Conservation (phyloP, 2,113 vertebrate species). For the Typhlomys cinereus region DNA sequence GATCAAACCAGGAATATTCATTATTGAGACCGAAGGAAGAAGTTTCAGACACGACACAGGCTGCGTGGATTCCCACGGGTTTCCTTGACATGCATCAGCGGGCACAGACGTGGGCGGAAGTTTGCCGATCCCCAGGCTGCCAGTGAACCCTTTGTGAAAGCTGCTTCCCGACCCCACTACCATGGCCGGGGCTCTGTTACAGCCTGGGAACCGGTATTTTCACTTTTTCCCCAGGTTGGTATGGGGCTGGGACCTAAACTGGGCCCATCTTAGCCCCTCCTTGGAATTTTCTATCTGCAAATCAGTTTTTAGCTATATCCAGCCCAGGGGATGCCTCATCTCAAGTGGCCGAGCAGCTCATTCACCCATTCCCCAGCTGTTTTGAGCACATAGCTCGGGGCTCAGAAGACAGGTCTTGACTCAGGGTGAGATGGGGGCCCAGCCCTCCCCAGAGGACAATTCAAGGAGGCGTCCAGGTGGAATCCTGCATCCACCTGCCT, state of each 20-base stretch:
- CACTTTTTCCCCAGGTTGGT: background rate
- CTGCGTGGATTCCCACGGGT: background rate
- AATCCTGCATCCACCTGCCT: background rate
- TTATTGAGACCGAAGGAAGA: background rate
- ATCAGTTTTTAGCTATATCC: background rate
- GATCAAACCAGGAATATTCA: background rate
- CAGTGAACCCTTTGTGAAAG: background rate
- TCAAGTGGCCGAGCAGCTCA: background rate
- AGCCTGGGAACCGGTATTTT: background rate
- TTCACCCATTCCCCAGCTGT: background rate
- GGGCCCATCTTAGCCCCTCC: background rate
- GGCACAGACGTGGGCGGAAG: background rate
- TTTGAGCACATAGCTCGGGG: background rate
- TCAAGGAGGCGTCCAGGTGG: background rate
- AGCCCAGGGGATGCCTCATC: accelerated
- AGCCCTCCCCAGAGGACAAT: accelerated
- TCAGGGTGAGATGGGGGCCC: background rate
- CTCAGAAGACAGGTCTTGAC: background rate
- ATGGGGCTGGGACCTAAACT: background rate
- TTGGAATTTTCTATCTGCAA: background rate
- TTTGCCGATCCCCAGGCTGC: background rate
- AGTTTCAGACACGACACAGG: background rate
- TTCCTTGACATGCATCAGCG: background rate
- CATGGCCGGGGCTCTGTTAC: background rate
- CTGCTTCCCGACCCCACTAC: background rate